Base-by-base conservation (phyloP, 1,140 invertebrate genomes). In the Sminthurinus signatus region DNA sequence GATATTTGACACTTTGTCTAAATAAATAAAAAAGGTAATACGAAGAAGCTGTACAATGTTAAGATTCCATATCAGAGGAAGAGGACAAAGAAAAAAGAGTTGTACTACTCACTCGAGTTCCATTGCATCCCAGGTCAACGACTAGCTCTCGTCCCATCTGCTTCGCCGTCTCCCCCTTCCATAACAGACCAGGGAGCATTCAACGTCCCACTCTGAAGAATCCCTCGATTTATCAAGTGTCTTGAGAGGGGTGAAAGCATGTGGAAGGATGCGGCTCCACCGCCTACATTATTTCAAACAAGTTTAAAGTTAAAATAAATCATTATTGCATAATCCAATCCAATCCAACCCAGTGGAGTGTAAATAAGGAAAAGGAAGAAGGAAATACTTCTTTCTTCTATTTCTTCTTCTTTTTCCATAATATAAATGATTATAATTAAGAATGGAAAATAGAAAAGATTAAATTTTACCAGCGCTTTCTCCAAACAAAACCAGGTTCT, bases 121-220 rank as follows among this genome's bases (percentile, higher is more conserved):
- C 84, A 73, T 92, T 91, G 75, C 90, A 93, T 36, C 85, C 86
- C 72, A 87, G 89, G 73, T 91, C 88, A 60, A 88, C 84, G 2
- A 91, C 82, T 12, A 93, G 80, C 3, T 85, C 81, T 43, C 83
- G 80, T 1, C 84, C 89, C 21, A 91, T 88, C 69, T 87, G 84
- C 69, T 86, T 82, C 0, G 89, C 89, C 67, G 85, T n/a, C 83
- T 64, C 88, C 87, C 0, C 83, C 88, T 1, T 85, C 86, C 88
- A 92, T 92, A 76, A 84, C 89, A 71, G 88, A 89, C 89, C 89
- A 93, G 0, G 89, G 89, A 0, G 88, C 88, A 74, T 92, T 93
- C 63, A 91, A 78, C 0, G 89, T 91, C 14, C 90, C 90, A 23
- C 88, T 90, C 75, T 93, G 89, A 54, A 92, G 78, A 63, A 92